Evolutionary conservation across 2,113 vertebrate species (phyloP), one percentile per base, ranked within the genome.

Genomic region (Ramphastos sulfuratus): DNA sequence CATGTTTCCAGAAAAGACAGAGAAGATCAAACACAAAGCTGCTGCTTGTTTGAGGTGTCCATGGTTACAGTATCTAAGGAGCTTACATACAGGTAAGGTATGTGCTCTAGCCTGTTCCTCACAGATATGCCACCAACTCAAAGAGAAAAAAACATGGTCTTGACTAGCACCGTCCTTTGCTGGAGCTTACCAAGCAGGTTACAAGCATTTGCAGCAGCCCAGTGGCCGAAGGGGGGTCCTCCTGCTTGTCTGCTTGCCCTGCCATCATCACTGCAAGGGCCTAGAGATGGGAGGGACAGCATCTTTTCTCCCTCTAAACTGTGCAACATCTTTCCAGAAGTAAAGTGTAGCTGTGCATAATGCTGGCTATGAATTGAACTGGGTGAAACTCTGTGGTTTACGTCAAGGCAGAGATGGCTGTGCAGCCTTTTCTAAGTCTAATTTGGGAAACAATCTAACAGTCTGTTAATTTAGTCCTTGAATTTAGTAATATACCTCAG

Each of bases 181-280:
- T 0, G 0, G 33, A 54, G 28, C 23, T 0, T 50, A 20, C 0
- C 7, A 1, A 1, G 50, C 24, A 54, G 63, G 25, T 27, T 28
- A 12, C 24, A 24, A n/a, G 61, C 1, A 3, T 21, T 21, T 31
- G 61, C 56, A 39, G 70, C 44, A 76, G 30, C 33, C 27, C 21
- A 1, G 1, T 1, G 4, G 18, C 50, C n/a, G 7, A 12, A 12
- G 25, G 25, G 5, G 12, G 12, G 30, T 71, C 28, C 63, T 75
- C 42, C 74, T 48, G 50, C 50, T 59, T 46, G 61, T 27, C 64
- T 0, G 0, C 58, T 69, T 3, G 0, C 6, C 27, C 84, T 52
- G 42, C 60, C 1, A 0, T 7, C 79, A 39, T 20, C 4, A 3
- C 60, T 46, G 42, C 28, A 2, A 16, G 46, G 23, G 33, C 24